Percentiles rank a stretch among this genome's conserved stretches.
These are phyloP conservation scores for Hormiphora californensis DNA, from an alignment of 37 sponge, comb jelly and placozoan genomes.

Conservation along the genomic window DNA sequence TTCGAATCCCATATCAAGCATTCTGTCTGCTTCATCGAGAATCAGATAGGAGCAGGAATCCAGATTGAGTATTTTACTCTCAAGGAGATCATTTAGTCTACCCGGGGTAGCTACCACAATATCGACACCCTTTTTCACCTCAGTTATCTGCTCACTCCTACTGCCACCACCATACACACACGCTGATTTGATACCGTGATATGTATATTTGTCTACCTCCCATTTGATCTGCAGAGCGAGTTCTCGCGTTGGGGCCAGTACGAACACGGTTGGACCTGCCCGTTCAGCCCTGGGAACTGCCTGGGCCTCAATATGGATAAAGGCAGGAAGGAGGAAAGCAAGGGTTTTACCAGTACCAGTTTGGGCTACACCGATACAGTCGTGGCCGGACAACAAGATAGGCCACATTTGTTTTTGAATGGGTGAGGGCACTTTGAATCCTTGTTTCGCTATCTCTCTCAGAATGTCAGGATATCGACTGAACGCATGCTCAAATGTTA, in stretches of 20 bases:
- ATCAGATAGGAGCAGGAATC: constrained; percentile 82
- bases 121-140: constrained; percentile 66
- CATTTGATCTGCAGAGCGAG: constrained; percentile 88
- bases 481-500: constrained; percentile 79
- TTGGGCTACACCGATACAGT: constrained; percentile 95
- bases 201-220: constrained; percentile 84
- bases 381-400: constrained; percentile 77
- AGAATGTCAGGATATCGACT: constrained; percentile 73
- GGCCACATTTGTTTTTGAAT: constrained; percentile 95
- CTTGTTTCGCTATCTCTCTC: constrained; percentile 61
- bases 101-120: constrained; percentile 89
- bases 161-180: constrained; percentile 98
- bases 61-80: constrained; percentile 66
- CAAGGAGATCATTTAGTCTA: constrained; percentile 82
- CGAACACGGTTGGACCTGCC: constrained; percentile 76
- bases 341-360: constrained; percentile 98
- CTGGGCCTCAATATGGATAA: constrained; percentile 93
- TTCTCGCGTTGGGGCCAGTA: constrained; percentile 88
- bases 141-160: constrained; percentile 67
- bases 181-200: constrained; percentile 71
- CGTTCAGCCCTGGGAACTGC: constrained; percentile 64
- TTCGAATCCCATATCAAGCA: constrained; percentile 99
- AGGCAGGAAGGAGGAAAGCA: constrained; percentile 88
- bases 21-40: constrained; percentile 94
- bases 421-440: constrained; percentile 75